Conservation (phyloP, 2,888 invertebrate genomes). For the Clepsis dumicolana region DNA sequence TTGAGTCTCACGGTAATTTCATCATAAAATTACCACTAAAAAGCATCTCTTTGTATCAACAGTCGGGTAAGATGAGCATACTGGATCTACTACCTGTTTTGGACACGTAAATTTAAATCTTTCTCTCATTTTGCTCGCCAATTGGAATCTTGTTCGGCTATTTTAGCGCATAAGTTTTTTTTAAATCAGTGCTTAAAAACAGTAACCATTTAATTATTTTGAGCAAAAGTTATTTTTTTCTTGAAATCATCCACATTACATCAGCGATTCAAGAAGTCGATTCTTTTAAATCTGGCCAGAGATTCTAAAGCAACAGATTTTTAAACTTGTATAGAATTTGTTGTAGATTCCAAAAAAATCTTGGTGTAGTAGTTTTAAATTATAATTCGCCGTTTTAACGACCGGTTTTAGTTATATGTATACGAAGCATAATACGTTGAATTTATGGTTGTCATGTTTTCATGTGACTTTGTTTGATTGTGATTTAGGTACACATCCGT, state of each 20-base stretch:
- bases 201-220: no score
- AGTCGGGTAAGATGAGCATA: no score
- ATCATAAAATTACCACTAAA: no score
- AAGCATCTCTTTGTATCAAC: no score
- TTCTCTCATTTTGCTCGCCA: background rate
- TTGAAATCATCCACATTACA: no score
- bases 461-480: conserved; percentile 44
- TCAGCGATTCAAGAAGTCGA: no score
- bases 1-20: no score
- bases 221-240: no score
- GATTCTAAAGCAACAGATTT: background rate
- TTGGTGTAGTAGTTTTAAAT: background rate
- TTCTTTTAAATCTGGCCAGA: background rate
- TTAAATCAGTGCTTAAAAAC: no score
- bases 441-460: background rate
- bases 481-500: conserved; percentile 55
- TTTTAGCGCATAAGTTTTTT: background rate
- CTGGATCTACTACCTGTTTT: no score
- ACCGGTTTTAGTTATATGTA: background rate
- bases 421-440: conserved; percentile 9
- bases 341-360: background rate
- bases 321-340: background rate
- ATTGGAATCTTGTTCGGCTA: background rate
- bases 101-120: no score
- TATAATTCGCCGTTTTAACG: background rate